Base-by-base conservation (phyloP, 2,113 vertebrate genomes). In the Tringa solitaria region DNA sequence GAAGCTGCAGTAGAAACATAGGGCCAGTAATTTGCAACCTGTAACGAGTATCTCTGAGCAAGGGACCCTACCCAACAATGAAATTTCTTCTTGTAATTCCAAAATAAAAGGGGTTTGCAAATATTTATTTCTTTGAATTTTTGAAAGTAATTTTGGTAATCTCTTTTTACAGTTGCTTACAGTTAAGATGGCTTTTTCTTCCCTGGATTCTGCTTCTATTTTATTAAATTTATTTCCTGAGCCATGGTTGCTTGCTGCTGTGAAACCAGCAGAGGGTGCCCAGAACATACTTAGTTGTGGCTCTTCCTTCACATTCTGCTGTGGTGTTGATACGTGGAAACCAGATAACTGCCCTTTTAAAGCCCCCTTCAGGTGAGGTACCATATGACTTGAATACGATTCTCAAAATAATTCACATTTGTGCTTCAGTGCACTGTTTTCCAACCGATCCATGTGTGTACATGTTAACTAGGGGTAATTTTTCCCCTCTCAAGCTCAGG, bases 251-350 rank as follows among this genome's bases (percentile, higher is more conserved):
- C 75, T 60, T 48, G 56, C 50, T 78, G 76, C 79, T 81, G 80
- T 65, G 84, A 69, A 22, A n/a, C 96, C 96, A 92, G 95, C 84
- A 96, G 96, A 93, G 96, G 96, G 96, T 63, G 95, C 95, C 27
- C 88, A 56, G 56, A 39, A 14, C 63, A 3, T 12, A 9, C 3
- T 2, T 14, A 53, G 51, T 59, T 2, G 2, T 20, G 23, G 72
- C 37, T 74, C 28, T 43, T 69, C 51, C 26, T 57, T 65, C 37
- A 8, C 19, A 11, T n/a, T 27, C 35, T n/a, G 0, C 30, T 32
- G 39, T 32, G 30, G 1, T 41, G 43, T 2, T 9, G 67, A 15
- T 73, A 5, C 3, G 0, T 59, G 43, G 68, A 63, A 67, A 33
- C 26, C 37, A 46, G 72, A 17, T 37, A 80, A 48, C 82, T 90